Conservation (phyloP, 2,113 vertebrate species). For the Amazona vittata region DNA sequence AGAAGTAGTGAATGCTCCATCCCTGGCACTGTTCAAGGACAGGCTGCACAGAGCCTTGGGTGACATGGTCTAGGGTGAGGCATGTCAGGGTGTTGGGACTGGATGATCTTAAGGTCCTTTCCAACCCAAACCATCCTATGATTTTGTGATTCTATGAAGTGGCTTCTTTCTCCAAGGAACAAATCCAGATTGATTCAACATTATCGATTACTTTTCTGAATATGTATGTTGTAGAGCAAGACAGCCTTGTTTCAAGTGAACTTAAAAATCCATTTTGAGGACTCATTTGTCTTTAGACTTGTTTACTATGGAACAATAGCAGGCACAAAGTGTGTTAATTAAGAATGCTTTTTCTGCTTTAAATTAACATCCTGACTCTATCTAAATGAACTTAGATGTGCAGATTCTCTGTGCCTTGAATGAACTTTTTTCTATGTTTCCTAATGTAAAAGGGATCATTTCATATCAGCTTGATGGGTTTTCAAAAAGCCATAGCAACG, state of each 20-base stretch:
- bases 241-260: background rate
- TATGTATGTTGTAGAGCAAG: background rate
- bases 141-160: background rate
- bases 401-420: rapidly evolving
- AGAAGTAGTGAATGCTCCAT: background rate
- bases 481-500: background rate
- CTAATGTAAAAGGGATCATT: background rate
- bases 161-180: background rate
- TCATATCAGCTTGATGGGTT: background rate
- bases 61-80: background rate
- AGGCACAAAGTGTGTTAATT: background rate
- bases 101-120: background rate
- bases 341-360: background rate
- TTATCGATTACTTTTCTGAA: background rate
- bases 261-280: background rate
- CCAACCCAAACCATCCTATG: background rate
- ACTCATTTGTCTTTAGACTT: background rate
- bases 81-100: background rate
- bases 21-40: background rate
- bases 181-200: background rate
- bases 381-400: background rate
- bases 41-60: background rate
- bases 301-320: background rate
- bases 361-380: background rate
- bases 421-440: background rate